Evolutionary conservation across 2,113 vertebrate genomes (phyloP).

Genomic region (Protobothrops flavoviridis): DNA sequence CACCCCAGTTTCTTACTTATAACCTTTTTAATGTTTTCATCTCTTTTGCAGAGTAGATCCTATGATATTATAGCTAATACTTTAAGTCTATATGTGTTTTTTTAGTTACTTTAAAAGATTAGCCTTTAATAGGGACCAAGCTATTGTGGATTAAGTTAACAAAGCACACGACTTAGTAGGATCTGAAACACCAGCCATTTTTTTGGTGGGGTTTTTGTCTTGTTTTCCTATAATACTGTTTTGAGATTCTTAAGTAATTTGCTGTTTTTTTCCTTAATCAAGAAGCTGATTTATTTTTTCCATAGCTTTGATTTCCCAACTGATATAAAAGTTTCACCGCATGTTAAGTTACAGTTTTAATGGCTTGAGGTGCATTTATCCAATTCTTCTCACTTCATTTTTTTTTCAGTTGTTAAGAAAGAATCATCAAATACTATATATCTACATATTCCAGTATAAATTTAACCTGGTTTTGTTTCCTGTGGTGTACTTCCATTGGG

Average conservation of each 20-base stretch:
- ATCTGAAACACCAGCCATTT: background rate
- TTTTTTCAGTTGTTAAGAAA: background rate
- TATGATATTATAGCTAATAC: too few relatives aligned
- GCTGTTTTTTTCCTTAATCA: background rate
- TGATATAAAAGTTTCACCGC: background rate
- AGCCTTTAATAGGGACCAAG: background rate
- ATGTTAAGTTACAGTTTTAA: background rate
- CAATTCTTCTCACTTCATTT: background rate
- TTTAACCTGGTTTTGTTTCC: conserved; percentile 12
- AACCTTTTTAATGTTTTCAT: too few relatives aligned
- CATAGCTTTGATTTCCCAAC: background rate
- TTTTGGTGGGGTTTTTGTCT: background rate
- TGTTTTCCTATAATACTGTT: background rate
- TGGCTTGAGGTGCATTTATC: background rate
- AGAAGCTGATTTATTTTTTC: background rate
- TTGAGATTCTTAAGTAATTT: background rate
- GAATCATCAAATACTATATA: background rate
- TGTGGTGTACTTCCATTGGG: conserved; percentile 11
- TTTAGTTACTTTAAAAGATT: background rate
- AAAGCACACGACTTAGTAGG: background rate
- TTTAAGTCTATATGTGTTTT: too few relatives aligned
- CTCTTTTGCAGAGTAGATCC: too few relatives aligned
- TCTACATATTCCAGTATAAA: background rate
- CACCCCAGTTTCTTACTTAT: too few relatives aligned
- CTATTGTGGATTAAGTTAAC: background rate